These are phyloP conservation scores for Lithophane leautieri DNA, from an alignment of 2,888 invertebrate species.

Conservation along the genomic window DNA sequence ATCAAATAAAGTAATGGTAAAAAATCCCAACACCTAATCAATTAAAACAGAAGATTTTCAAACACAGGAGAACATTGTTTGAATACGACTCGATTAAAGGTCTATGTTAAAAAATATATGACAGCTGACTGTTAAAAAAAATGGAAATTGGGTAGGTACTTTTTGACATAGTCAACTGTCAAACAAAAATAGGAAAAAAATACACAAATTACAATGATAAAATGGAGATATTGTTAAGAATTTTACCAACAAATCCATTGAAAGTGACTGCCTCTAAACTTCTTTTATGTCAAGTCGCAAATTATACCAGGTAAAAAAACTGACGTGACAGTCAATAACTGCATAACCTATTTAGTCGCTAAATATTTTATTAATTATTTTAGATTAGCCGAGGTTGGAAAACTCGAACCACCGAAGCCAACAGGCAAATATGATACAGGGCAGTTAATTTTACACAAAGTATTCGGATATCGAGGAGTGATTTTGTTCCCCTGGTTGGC, in stretches of 20 bases:
- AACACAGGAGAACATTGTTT: neutral
- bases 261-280: slow-evolving; percentile 83
- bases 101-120: neutral
- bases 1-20: neutral
- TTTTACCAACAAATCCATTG: slow-evolving; percentile 82
- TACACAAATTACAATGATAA: slow-evolving; percentile 85
- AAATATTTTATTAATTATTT: slow-evolving; percentile 37
- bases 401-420: slow-evolving; percentile 95
- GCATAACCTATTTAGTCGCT: slow-evolving; percentile 78
- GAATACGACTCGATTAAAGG: neutral
- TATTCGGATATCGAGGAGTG: slow-evolving; percentile 99
- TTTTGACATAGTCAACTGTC: slow-evolving; percentile 69
- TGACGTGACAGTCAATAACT: slow-evolving; percentile 72
- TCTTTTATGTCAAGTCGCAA: slow-evolving; percentile 84
- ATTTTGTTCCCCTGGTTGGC: slow-evolving; percentile 99
- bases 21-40: neutral
- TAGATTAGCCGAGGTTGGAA: slow-evolving; percentile 98
- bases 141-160: neutral
- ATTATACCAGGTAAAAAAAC: slow-evolving; percentile 84
- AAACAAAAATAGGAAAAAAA: slow-evolving; percentile 82
- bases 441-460: slow-evolving; percentile 98
- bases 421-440: slow-evolving; percentile 98
- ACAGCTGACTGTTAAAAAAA: neutral
- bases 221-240: slow-evolving; percentile 89
- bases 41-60: neutral